These are phyloP conservation scores for Salpingus planirostris DNA, from an alignment of 2,888 invertebrate genomes.

Conservation along the genomic window DNA sequence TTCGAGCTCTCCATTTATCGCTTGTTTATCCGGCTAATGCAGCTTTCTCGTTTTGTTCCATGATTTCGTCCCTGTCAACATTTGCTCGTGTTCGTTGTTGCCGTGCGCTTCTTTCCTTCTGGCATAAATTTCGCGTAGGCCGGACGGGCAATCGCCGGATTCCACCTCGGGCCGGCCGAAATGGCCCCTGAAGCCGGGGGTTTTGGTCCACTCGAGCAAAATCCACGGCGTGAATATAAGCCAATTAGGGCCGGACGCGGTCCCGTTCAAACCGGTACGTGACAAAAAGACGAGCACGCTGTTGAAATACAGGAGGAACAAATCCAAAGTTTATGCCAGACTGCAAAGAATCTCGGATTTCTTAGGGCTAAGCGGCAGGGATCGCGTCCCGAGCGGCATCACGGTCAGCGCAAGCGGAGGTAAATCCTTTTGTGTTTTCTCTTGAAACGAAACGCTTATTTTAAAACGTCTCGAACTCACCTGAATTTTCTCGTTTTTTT, in stretches of 20 bases:
- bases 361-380: conserved; percentile 31
- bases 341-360: conserved; percentile 34
- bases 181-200: conserved; percentile 85
- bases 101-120: conserved; percentile 15
- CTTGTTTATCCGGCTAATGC: conserved; percentile 20
- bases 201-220: conserved; percentile 79
- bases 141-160: conserved; percentile 42
- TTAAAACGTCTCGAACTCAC: conserved; percentile 18
- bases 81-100: conserved; percentile 11
- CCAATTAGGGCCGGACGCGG: conserved; percentile 26
- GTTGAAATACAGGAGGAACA: conserved; percentile 31
- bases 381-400: conserved; percentile 41
- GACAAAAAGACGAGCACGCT: conserved; percentile 10
- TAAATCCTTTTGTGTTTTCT: conserved; percentile 31
- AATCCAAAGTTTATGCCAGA: conserved; percentile 36
- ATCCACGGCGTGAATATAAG: conserved; percentile 54
- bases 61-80: conserved; percentile 25
- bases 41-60: conserved; percentile 25
- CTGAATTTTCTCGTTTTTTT: conserved; percentile 21
- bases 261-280: conserved; percentile 26
- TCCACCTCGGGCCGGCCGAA: conserved; percentile 43
- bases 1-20: too few species aligned
- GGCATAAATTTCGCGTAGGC: conserved; percentile 32
- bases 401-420: conserved; percentile 44
- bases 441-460: too few species aligned